Percentiles rank a stretch among this genome's conserved stretches.
Conservation (phyloP, 2,888 invertebrate species). For the Andrena trimmerana region DNA sequence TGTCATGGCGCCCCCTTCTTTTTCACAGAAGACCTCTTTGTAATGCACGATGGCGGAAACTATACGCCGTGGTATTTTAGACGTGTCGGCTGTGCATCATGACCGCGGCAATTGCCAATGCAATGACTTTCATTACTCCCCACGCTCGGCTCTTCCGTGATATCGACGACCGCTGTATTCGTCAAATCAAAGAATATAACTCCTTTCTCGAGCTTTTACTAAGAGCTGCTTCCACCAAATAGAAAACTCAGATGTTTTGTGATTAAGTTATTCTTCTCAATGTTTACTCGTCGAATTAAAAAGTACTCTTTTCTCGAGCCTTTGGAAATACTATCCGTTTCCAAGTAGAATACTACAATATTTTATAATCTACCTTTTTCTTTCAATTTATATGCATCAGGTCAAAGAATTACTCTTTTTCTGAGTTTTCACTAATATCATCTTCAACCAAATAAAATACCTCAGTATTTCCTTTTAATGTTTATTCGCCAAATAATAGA, state of each 20-base stretch:
- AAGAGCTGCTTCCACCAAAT: not conserved
- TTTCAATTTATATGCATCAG: no score
- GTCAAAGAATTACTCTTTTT: no score
- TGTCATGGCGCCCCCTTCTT: conserved; percentile 56
- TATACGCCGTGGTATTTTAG: conserved; percentile 72
- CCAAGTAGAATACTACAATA: no score
- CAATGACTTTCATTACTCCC: conserved; percentile 59
- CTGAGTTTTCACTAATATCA: no score
- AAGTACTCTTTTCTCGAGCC: not conserved
- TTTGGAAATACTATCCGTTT: no score
- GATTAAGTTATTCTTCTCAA: not conserved
- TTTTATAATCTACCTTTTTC: no score
- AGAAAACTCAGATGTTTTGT: not conserved
- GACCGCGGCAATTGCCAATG: conserved; percentile 49
- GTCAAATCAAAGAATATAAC: conserved; percentile 22
- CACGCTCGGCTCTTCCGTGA: conserved; percentile 33
- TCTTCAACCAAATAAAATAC: no score
- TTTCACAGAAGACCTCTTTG: conserved; percentile 71
- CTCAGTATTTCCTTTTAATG: no score
- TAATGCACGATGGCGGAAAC: conserved; percentile 71
- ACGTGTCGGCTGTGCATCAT: conserved; percentile 48
- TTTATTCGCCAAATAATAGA: no score
- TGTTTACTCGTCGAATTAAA: no score
- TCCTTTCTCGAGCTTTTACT: conserved; percentile 13
- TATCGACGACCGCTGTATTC: conserved; percentile 35